These are phyloP conservation scores for Festucalex cinctus DNA, from an alignment of 2,113 vertebrate species.

Conservation along the genomic window DNA sequence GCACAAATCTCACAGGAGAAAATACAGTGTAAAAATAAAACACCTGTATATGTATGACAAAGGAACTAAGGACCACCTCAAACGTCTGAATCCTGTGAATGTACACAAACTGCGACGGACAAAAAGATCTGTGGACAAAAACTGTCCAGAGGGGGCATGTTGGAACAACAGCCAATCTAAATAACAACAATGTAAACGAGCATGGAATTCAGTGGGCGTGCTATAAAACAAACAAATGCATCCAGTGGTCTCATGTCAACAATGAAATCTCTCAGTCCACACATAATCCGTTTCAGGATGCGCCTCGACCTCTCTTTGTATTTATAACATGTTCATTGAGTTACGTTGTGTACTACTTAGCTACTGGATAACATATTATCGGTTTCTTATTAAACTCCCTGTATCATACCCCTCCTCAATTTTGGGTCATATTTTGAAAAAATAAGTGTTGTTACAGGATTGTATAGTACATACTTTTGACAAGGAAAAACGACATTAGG, in stretches of 20 bases:
- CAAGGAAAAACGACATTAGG: too few relatives aligned
- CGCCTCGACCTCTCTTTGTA: neutral
- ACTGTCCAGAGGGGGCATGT: constrained; percentile 21
- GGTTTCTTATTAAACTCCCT: too few relatives aligned
- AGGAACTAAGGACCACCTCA: constrained; percentile 6
- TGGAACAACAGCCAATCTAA: constrained; percentile 26
- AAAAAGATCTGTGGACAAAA: constrained; percentile 37
- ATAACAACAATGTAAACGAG: constrained; percentile 28
- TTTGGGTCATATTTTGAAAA: too few relatives aligned
- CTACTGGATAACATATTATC: too few relatives aligned
- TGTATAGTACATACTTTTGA: too few relatives aligned
- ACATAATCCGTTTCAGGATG: neutral
- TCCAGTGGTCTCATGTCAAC: neutral
- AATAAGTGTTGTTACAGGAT: too few relatives aligned
- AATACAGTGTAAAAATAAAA: neutral
- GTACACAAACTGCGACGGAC: constrained; percentile 33
- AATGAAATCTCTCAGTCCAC: neutral
- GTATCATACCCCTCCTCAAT: too few relatives aligned
- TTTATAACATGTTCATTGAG: neutral
- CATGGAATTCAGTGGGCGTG: neutral
- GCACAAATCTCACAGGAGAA: neutral
- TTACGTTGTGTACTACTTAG: too few relatives aligned
- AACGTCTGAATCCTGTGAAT: constrained; percentile 16
- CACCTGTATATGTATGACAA: constrained; percentile 4
- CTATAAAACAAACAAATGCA: constrained; percentile 17